Evolutionary conservation across 2,797 vertebrate genomes (phyloP).

Genomic region (Merluccius polli): DNA sequence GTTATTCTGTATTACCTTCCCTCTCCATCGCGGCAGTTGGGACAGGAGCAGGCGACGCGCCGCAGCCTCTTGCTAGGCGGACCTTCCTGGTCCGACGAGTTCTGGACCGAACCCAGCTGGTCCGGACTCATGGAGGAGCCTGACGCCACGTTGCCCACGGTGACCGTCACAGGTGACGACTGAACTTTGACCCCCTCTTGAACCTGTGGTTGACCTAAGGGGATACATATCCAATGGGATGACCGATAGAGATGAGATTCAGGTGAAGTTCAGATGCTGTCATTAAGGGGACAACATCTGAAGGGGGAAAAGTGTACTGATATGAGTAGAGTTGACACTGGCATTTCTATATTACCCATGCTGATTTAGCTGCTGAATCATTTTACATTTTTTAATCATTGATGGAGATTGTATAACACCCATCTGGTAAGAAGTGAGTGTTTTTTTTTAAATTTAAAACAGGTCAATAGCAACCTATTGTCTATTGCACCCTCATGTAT

Average conservation of each 20-base stretch:
- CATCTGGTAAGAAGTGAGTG: not conserved
- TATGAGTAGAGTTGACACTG: not conserved
- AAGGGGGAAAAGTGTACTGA: not conserved
- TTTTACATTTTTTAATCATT: not conserved
- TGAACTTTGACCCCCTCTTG: slow-evolving; percentile 93
- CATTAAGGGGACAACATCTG: not conserved
- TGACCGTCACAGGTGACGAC: slow-evolving; percentile 87
- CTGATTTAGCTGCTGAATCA: not conserved
- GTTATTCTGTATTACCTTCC: slow-evolving; percentile 89
- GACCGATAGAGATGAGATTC: not conserved
- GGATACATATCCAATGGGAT: not conserved
- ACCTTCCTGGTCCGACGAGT: slow-evolving; percentile 90
- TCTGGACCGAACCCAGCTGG: slow-evolving; percentile 92
- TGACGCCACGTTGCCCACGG: slow-evolving; percentile 84
- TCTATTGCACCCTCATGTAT: not conserved
- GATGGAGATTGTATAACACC: not conserved
- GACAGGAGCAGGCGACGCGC: slow-evolving; percentile 96
- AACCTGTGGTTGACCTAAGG: slow-evolving; percentile 90
- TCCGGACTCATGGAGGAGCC: slow-evolving; percentile 92
- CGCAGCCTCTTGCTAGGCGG: slow-evolving; percentile 93
- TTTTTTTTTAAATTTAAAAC: not conserved
- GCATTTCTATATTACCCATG: no score
- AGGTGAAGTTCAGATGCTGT: not conserved
- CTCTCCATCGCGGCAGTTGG: slow-evolving; percentile 97
- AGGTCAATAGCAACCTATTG: not conserved